Percentiles rank a stretch among this genome's conserved stretches.
These are phyloP conservation scores for Orientallactaga sibirica DNA, from an alignment of 2,797 vertebrate species.

Conservation along the genomic window DNA sequence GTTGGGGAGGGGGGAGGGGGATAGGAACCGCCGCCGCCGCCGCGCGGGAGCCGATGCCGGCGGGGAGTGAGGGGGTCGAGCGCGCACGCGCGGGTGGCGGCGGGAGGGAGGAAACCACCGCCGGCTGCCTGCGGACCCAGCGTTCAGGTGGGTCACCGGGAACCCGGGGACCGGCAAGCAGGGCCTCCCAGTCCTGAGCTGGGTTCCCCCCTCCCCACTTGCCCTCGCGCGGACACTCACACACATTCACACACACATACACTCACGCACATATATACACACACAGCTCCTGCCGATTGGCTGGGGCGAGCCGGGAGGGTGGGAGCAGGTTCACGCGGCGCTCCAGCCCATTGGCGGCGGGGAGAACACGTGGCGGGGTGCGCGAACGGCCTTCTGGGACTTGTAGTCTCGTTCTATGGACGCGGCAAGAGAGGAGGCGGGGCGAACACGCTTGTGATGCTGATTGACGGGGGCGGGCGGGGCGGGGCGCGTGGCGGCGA, in stretches of 20 bases:
- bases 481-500: background rate
- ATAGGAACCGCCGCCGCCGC: slow-evolving; percentile 81
- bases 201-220: slow-evolving; percentile 70
- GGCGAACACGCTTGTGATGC: slow-evolving; percentile 65
- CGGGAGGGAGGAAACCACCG: slow-evolving; percentile 19
- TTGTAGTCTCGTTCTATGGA: slow-evolving; percentile 69
- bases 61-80: slow-evolving; percentile 64
- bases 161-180: slow-evolving; percentile 66
- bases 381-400: slow-evolving; percentile 59
- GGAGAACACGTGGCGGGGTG: slow-evolving; percentile 65
- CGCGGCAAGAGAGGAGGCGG: slow-evolving; percentile 56
- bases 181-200: slow-evolving; percentile 69
- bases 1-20: slow-evolving; percentile 86
- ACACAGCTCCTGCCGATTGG: slow-evolving; percentile 70
- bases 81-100: slow-evolving; percentile 65
- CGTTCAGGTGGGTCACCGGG: slow-evolving; percentile 65
- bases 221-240: background rate
- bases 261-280: background rate
- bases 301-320: background rate
- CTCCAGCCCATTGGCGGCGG: slow-evolving; percentile 70
- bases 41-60: slow-evolving; percentile 51
- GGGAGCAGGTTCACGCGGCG: slow-evolving; percentile 66
- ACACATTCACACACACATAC: too few relatives aligned
- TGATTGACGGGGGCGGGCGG: slow-evolving; percentile 68
- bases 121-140: slow-evolving; percentile 72